Conservation (phyloP, 2,113 vertebrate genomes). For the Pangasianodon gigas region DNA sequence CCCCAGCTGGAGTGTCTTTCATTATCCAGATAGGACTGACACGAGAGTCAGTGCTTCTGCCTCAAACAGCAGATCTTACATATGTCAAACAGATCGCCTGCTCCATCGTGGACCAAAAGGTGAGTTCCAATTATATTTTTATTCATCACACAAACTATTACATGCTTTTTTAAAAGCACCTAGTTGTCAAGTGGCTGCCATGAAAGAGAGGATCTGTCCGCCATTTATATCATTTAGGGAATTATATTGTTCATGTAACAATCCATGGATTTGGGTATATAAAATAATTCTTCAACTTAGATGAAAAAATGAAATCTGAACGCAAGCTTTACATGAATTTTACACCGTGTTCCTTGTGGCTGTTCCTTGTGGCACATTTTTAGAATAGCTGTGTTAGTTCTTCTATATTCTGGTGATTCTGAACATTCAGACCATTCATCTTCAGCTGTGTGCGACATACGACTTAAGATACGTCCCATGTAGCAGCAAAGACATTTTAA, state of each 20-base stretch:
- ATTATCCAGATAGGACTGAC: slow-evolving; percentile 89
- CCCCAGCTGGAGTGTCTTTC: slow-evolving; percentile 80
- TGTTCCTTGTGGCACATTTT: not conserved
- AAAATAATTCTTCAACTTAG: not conserved
- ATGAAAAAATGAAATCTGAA: not conserved
- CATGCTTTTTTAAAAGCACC: not conserved
- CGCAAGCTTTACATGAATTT: not conserved
- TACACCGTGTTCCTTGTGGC: not conserved
- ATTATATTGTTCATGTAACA: not conserved
- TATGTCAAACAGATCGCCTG: slow-evolving; percentile 88
- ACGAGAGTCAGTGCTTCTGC: slow-evolving; percentile 83
- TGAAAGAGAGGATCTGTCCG: not conserved
- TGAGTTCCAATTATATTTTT: slow-evolving; percentile 57
- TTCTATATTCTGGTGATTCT: not conserved
- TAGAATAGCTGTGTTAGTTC: not conserved
- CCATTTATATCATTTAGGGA: not conserved
- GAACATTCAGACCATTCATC: not conserved
- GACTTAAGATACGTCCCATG: not conserved
- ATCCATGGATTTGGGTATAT: not conserved
- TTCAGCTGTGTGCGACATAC: not conserved
- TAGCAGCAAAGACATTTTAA: not conserved
- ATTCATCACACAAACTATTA: not conserved
- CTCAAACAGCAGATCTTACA: slow-evolving; percentile 79
- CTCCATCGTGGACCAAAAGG: slow-evolving; percentile 91
- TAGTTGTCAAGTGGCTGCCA: not conserved